Evolutionary conservation across 1,140 invertebrate genomes (phyloP).

Genomic region (Chlorops oryzae): DNA sequence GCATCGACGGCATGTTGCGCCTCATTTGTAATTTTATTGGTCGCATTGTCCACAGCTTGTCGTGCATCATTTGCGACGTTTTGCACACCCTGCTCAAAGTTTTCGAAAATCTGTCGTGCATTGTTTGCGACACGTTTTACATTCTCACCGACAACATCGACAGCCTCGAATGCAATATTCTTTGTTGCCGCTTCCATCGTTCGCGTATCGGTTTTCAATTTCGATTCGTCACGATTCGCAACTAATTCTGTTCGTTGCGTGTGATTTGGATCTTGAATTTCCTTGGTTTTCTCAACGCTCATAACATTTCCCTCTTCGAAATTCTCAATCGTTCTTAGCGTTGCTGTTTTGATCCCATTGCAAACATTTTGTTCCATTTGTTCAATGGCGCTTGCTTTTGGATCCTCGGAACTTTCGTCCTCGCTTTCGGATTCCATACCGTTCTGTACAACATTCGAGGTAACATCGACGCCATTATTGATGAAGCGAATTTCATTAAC

Average conservation of each 20-base stretch:
- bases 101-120: constrained; percentile 28
- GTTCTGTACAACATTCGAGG: constrained; percentile 26
- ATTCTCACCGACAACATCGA: constrained; percentile 32
- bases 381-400: not conserved
- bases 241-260: too few relatives aligned
- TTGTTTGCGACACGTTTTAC: constrained; percentile 30
- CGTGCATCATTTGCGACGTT: constrained; percentile 18
- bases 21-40: constrained; percentile 30
- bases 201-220: too few relatives aligned
- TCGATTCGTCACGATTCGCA: too few relatives aligned
- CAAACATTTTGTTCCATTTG: not conserved
- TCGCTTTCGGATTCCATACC: constrained; percentile 2
- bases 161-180: constrained; percentile 29
- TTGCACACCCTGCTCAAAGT: constrained; percentile 17
- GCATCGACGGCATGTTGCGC: constrained; percentile 13
- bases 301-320: not conserved
- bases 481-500: constrained; percentile 45
- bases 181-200: constrained; percentile 24
- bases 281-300: not conserved
- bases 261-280: too few relatives aligned
- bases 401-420: not conserved
- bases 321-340: not conserved
- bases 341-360: not conserved
- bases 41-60: constrained; percentile 32
- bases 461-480: constrained; percentile 45